Evolutionary conservation across 2,797 vertebrate genomes (phyloP), one percentile per base, ranked within the genome.

Genomic region (Malacoraja senta): DNA sequence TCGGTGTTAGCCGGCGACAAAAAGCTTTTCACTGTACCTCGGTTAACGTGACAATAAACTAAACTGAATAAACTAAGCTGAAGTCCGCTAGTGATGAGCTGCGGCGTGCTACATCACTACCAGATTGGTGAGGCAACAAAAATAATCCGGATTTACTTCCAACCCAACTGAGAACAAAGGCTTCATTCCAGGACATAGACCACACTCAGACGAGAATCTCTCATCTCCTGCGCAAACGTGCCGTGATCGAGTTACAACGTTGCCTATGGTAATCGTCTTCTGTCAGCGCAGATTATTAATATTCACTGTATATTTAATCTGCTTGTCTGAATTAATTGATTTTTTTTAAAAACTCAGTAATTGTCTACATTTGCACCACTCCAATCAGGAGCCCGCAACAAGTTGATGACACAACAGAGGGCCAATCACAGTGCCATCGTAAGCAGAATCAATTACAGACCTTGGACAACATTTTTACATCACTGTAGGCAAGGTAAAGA

Each of bases 241-340:
- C 90, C 6, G 21, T 74, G 71, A 74, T 91, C 68, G 13, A 29
- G 71, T 95, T 96, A 93, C 93, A 94, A 94, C 94, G 94, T 95
- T 94, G 97, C 97, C 97, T 95, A 90, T 92, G 95, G 97, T 98
- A 97, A 98, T 97, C 97, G 96, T 96, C 97, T 94, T 95, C 97
- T 97, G 97, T 98, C 97, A 97, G 93, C 97, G 97, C 97, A 98
- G 97, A 97, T 97, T 98, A 98, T 98, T 98, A 97, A 97, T 97
- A 97, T 97, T 97, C 95, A 96, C 94, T 96, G 97, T 97, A 97
- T 97, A 97, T 97, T 98, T 98, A 98, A 98, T 98, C 98, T 97
- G 97, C 97, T 97, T 98, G 96, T 97, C 97, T 97, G 97, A 98
- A 98, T 98, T 98, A 97, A 98, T 98, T 98, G 97, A 97, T 97